A percentile compares a stretch with the other conserved stretches of the same genome.
These are phyloP conservation scores for Epizoanthus stellaris DNA, from an alignment of 92 coral and sea anemone species.

Conservation along the genomic window DNA sequence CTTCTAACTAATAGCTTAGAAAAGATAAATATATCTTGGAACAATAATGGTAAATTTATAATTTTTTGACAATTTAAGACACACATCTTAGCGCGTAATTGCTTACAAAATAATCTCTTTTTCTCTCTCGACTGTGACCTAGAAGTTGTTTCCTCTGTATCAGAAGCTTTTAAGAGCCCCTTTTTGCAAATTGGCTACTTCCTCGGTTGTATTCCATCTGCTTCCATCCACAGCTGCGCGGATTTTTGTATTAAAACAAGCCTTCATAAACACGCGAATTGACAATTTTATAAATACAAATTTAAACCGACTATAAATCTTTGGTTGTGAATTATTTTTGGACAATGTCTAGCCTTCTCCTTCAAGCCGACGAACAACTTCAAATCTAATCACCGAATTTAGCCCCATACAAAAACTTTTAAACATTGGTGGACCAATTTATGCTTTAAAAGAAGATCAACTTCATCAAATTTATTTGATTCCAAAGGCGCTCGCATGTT, in stretches of 20 bases:
- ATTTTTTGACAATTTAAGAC: slow-evolving; percentile 18
- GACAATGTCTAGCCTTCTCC: background rate
- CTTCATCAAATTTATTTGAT: no score
- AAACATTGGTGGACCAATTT: no score
- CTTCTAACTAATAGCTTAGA: slow-evolving; percentile 63
- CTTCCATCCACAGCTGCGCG: background rate
- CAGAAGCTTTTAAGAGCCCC: slow-evolving; percentile 15
- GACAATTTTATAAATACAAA: slow-evolving; percentile 21
- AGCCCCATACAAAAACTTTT: no score
- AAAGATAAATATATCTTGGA: slow-evolving; percentile 64
- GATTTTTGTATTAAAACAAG: background rate
- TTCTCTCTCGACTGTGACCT: background rate
- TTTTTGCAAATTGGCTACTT: background rate
- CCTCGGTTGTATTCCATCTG: background rate
- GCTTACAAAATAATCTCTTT: background rate
- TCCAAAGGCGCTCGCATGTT: background rate
- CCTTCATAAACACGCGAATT: slow-evolving; percentile 13
- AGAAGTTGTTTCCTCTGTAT: background rate
- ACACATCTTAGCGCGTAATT: background rate
- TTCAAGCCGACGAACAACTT: background rate
- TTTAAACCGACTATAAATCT: slow-evolving; percentile 3
- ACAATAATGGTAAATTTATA: slow-evolving; percentile 56
- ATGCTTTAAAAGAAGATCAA: no score
- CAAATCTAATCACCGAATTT: background rate
- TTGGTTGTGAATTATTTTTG: background rate